Conservation (phyloP, 2,888 invertebrate genomes). For the Oegoconia quadripuncta region DNA sequence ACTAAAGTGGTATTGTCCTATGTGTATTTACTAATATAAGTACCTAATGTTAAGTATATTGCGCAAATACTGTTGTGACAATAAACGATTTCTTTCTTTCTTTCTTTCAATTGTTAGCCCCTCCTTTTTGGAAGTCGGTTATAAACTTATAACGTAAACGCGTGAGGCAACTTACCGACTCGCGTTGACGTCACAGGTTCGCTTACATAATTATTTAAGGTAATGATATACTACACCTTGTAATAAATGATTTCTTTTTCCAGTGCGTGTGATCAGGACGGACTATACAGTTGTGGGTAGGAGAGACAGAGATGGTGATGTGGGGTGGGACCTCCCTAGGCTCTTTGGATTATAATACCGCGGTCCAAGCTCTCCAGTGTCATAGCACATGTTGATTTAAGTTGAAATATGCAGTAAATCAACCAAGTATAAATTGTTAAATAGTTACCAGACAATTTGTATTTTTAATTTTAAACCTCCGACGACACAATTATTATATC, state of each 20-base stretch:
- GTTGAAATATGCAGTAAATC: too few species aligned
- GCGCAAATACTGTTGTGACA: too few species aligned
- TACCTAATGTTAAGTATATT: too few species aligned
- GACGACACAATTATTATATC: too few species aligned
- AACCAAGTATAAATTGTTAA: too few species aligned
- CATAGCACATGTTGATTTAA: conserved; percentile 13
- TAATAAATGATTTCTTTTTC: conserved; percentile 64
- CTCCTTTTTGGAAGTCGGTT: too few species aligned
- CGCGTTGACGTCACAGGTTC: conserved; percentile 29
- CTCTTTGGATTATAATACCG: conserved; percentile 47
- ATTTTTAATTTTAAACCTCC: too few species aligned
- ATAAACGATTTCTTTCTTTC: too few species aligned
- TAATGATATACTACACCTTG: conserved; percentile 72
- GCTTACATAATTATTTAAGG: conserved; percentile 72
- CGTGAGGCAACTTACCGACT: conserved; percentile 10
- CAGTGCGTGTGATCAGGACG: conserved; percentile 37
- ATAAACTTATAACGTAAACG: conserved; percentile 40
- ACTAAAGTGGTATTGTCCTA: too few species aligned
- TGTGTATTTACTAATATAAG: too few species aligned
- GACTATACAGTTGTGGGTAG: background rate
- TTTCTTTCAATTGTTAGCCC: too few species aligned
- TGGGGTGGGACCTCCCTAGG: conserved; percentile 49
- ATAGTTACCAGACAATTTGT: too few species aligned
- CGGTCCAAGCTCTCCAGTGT: conserved; percentile 32
- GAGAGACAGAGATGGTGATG: conserved; percentile 27